Base-by-base conservation (phyloP, 2,797 vertebrate species). In the Neosilurus mollespiculum region DNA sequence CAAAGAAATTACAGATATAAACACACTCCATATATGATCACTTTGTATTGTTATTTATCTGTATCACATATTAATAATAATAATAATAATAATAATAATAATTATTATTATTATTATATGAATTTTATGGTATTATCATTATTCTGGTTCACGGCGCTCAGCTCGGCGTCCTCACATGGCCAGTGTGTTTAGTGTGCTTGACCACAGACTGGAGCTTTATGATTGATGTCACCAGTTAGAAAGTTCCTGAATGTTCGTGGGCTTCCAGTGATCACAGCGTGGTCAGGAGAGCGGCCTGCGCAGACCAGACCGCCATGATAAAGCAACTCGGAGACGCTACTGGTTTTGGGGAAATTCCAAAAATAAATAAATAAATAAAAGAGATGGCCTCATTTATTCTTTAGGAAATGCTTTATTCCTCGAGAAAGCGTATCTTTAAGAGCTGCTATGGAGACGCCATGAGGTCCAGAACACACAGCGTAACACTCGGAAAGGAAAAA, bases 261-360 rank as follows among this genome's bases (percentile, higher is more conserved):
- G 26, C 65, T 26, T 77, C 9, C 61, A 79, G 67, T 18, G 83
- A 83, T 88, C 83, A 88, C 80, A 90, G 87, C 87, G 84, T 81
- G 85, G 37, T 88, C 89, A 89, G 88, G 86, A 43, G 30, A 65
- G 69, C 77, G 75, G 78, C 67, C 67, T 90, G 87, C 43, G 82
- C 83, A 59, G 71, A 89, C 54, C 34, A 90, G 86, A 66, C 89
- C 87, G 89, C 91, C 91, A 82, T 91, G 87, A 92, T 87, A 87
- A 91, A 88, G 88, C 88, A 87, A 87, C 89, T 85, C 81, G 86
- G 75, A 85, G 73, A 64, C 37, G 7, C 88, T 88, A 88, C 30
- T 89, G 90, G 15, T 71, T 80, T 24, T 56, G 53, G 12, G 65
- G 53, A 58, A 69, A 81, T 69, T 37, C 30, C 0, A 34, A 18